Evolutionary conservation across 30 jellyfish, hydroid and myxozoan genomes (phyloP).

Genomic region (Cassiopea xamachana): DNA sequence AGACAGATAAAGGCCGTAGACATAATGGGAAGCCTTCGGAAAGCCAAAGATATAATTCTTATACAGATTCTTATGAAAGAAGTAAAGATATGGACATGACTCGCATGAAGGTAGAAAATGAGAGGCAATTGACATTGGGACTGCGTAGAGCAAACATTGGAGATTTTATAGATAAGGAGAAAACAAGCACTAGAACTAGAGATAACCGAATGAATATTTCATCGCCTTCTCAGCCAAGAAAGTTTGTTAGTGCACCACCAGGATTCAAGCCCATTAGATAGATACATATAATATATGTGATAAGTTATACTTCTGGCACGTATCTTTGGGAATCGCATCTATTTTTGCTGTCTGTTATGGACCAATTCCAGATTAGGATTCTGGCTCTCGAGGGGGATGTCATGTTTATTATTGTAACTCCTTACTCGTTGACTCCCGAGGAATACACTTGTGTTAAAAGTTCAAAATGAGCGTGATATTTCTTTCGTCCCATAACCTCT

Average conservation of each 20-base stretch:
- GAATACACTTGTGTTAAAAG: too few species aligned
- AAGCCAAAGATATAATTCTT: background rate
- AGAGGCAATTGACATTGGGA: background rate
- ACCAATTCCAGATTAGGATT: too few species aligned
- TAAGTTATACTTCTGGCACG: too few species aligned
- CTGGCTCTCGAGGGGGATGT: too few species aligned
- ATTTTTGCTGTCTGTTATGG: too few species aligned
- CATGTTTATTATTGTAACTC: too few species aligned
- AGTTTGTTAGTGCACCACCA: slow-evolving; percentile 40
- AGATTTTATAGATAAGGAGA: background rate
- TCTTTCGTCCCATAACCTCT: too few species aligned
- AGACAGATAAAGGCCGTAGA: background rate
- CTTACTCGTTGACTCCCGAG: too few species aligned
- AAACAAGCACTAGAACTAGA: background rate
- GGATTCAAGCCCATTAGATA: slow-evolving; percentile 48
- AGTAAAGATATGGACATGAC: background rate
- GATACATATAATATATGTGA: background rate
- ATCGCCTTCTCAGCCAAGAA: background rate
- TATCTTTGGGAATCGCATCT: too few species aligned
- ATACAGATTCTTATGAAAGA: background rate
- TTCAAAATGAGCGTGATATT: too few species aligned
- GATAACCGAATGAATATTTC: background rate
- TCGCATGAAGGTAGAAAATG: background rate
- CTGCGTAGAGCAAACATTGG: background rate
- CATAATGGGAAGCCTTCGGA: background rate